A percentile compares a stretch with the other conserved stretches of the same genome.
Evolutionary conservation across 1,140 invertebrate genomes (phyloP).

Genomic region (Stenopsyche tienmushanensis): DNA sequence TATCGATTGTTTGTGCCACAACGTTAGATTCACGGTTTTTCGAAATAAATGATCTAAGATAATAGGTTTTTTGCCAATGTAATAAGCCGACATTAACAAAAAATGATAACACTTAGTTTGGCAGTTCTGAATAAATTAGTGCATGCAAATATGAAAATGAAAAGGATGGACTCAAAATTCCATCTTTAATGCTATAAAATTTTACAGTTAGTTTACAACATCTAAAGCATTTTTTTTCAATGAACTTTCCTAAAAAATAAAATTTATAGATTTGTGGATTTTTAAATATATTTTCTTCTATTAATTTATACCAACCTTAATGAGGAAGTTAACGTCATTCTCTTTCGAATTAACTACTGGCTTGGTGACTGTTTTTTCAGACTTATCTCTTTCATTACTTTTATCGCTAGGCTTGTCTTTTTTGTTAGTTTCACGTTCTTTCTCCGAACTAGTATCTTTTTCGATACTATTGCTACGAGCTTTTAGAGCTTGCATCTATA

Average conservation of each 20-base stretch:
- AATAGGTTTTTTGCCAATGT: too few species aligned
- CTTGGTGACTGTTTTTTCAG: slow-evolving; percentile 34
- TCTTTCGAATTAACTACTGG: slow-evolving; percentile 50
- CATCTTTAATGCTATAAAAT: background rate
- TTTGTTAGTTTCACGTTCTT: slow-evolving; percentile 48
- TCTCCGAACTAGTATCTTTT: slow-evolving; percentile 57
- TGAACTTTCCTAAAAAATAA: slow-evolving; percentile 1
- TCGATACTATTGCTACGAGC: slow-evolving; percentile 56
- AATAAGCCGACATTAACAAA: too few species aligned
- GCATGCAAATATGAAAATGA: background rate
- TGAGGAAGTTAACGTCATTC: slow-evolving; percentile 60
- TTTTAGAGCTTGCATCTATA: slow-evolving; percentile 61
- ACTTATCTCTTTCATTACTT: slow-evolving; percentile 53
- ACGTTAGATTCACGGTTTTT: too few species aligned
- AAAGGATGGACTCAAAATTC: too few species aligned
- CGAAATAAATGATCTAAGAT: too few species aligned
- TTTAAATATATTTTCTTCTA: background rate
- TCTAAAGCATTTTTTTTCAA: slow-evolving; percentile 15
- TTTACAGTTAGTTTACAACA: slow-evolving; percentile 2
- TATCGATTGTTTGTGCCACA: too few species aligned
- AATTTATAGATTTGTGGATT: slow-evolving; percentile 3
- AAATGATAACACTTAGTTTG: background rate
- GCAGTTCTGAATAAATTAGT: background rate
- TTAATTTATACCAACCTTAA: slow-evolving; percentile 52
- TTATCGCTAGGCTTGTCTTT: slow-evolving; percentile 49